phyloP scores from a whole-genome alignment of 2,113 vertebrate genomes.

The Colinus virginianus region DNA sequence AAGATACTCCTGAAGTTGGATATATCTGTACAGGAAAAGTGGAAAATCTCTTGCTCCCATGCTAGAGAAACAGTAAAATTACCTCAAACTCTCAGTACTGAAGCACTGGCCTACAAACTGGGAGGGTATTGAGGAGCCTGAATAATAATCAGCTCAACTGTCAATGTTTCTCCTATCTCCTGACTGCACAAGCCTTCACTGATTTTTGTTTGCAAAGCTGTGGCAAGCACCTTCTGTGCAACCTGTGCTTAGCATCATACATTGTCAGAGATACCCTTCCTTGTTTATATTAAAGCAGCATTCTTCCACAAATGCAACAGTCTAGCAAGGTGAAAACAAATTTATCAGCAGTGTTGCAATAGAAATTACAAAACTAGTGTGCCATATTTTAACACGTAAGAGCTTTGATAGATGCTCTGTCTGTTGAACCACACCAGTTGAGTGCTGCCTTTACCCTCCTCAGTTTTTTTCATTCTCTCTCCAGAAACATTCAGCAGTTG shows the following conservation, averaged over 20 bases:
- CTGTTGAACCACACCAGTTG: background rate
- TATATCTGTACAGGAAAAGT: background rate
- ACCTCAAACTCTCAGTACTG: background rate
- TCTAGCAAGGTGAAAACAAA: background rate
- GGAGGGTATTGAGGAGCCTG: background rate
- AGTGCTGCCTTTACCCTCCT: background rate
- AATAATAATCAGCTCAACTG: background rate
- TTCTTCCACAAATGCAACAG: background rate
- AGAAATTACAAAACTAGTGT: background rate
- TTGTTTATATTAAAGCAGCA: background rate
- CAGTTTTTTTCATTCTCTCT: background rate
- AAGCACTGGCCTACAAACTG: background rate
- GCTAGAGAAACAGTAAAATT: background rate
- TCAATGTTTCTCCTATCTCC: background rate
- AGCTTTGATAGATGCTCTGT: background rate
- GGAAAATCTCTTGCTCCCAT: fast-evolving
- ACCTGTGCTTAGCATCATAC: background rate
- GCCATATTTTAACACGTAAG: background rate
- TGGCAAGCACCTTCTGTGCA: background rate
- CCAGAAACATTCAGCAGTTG: background rate
- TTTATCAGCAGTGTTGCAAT: background rate
- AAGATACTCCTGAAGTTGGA: background rate
- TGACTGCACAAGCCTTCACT: background rate
- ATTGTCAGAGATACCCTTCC: background rate
- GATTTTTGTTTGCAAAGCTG: fast-evolving